A percentile compares a stretch with the other conserved stretches of the same genome.
phyloP scores from a whole-genome alignment of 35 echinoderm and acorn worm species.

The Ophioderma brevispina region DNA sequence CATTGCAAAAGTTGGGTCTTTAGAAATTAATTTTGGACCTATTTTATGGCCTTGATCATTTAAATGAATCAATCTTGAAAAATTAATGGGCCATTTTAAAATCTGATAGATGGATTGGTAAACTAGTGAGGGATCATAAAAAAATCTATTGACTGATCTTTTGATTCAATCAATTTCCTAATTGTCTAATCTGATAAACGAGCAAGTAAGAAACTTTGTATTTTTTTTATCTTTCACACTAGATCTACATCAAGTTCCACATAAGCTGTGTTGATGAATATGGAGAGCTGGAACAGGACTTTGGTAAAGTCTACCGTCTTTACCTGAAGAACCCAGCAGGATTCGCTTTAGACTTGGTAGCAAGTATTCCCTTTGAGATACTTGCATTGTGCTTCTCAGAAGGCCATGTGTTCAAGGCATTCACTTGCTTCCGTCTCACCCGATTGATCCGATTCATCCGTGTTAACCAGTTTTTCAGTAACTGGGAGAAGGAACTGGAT shows the following conservation, averaged over 20 bases:
- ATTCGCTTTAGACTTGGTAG: conserved; percentile 1
- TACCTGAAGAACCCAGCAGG: conserved; percentile 23
- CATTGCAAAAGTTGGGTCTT: no score
- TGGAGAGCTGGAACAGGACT: conserved; percentile 29
- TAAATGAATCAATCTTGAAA: no score
- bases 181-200: no score
- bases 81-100: no score
- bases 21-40: no score
- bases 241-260: conserved; percentile 50
- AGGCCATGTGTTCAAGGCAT: neutral
- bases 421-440: neutral
- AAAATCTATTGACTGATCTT: no score
- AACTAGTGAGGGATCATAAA: no score
- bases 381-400: neutral
- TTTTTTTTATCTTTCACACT: neutral
- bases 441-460: neutral
- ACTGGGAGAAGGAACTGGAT: neutral
- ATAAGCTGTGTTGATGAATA: conserved; percentile 7
- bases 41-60: no score
- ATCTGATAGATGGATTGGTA: no score
- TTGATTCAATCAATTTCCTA: no score
- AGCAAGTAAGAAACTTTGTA: no score
- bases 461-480: neutral
- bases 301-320: conserved; percentile 31
- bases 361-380: neutral